phyloP scores from a whole-genome alignment of 2,113 vertebrate genomes.

The Heloderma charlesbogerti region DNA sequence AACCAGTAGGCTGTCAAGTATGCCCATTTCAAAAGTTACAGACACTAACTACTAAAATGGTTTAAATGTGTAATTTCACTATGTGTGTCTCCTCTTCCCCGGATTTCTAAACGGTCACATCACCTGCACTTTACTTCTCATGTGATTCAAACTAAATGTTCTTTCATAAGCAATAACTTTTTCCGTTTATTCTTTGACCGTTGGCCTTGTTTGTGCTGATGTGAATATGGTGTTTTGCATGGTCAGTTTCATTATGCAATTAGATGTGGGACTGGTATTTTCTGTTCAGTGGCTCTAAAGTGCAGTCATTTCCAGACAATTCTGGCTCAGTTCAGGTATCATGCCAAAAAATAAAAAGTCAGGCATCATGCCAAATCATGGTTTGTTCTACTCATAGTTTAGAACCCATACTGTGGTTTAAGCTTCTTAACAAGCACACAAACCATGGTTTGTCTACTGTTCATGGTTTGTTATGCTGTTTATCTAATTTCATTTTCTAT shows the following conservation, averaged over 20 bases:
- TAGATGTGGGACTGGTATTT: slow-evolving; percentile 49
- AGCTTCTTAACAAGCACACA: background rate
- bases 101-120: background rate
- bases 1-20: background rate
- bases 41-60: background rate
- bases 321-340: background rate
- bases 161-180: slow-evolving; percentile 15
- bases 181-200: background rate
- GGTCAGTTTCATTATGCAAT: slow-evolving; percentile 3
- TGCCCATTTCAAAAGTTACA: slow-evolving; percentile 23
- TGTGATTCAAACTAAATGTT: slow-evolving; percentile 4
- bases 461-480: background rate
- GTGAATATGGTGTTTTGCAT: slow-evolving; percentile 18
- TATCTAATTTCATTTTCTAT: background rate
- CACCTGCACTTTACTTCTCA: background rate
- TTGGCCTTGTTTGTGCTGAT: slow-evolving; percentile 10
- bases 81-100: background rate
- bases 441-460: background rate
- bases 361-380: background rate
- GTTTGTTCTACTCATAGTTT: background rate
- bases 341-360: background rate
- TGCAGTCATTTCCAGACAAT: slow-evolving; percentile 39
- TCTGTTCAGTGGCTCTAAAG: slow-evolving; percentile 25
- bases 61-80: slow-evolving; percentile 1
- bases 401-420: background rate